Evolutionary conservation across 2,113 vertebrate genomes (phyloP), one percentile per base, ranked within the genome.

Genomic region (Myrmophylax atrothorax): DNA sequence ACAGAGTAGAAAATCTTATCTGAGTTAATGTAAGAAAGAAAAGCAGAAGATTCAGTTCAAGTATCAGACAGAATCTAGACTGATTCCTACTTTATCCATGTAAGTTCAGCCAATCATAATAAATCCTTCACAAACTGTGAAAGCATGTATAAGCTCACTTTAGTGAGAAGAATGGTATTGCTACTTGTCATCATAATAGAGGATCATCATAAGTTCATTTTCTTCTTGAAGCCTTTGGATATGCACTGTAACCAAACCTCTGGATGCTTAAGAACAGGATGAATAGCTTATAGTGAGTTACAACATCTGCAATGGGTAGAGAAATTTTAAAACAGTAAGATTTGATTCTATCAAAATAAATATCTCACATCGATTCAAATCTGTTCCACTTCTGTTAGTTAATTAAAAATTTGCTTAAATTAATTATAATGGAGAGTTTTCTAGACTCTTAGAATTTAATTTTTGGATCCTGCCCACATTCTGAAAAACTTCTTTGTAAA

Each of bases 341-440:
- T 62, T 69, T 91, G 64, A 73, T 89, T 87, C 84, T 69, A 29
- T 93, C 94, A 95, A 86, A 77, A 40, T 91, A 94, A 86, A n/a
- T 94, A 89, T 84, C 46, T 86, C 70, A 76, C 53, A 59, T 93
- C 76, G 52, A 91, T 37, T 93, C 47, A 96, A 97, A 94, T 62
- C 33, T 94, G 50, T 93, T 95, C 19, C 63, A 75, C 53, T 90
- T 66, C 38, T 88, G 78, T 58, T 96, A 96, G 91, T 52, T 95
- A 87, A 93, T 88, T 85, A 94, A 60, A 94, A 97, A 97, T 86
- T 73, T 90, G 66, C 68, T 82, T 89, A 79, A 90, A 91, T 75
- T 50, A 96, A 50, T 74, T 79, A 38, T 31, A 86, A 47, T 9
- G 5, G 14, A 38, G 37, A 66, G 81, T 77, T 93, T 38, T 84